Conservation (phyloP, 2,113 vertebrate genomes). For the Mastomys natalensis region DNA sequence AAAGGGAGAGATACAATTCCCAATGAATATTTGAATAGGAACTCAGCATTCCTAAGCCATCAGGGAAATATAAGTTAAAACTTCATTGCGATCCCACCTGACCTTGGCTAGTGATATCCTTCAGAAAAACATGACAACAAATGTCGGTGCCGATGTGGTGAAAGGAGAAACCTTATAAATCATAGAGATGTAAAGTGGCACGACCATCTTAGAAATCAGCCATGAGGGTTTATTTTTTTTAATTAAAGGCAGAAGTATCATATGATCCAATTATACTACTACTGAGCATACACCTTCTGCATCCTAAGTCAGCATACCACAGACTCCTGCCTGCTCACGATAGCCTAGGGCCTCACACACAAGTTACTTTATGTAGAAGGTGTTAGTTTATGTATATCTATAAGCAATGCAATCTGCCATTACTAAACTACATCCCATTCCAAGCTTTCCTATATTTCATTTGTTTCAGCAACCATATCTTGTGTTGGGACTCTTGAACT, state of each 20-base stretch:
- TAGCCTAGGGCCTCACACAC: not conserved
- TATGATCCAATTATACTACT: too few relatives aligned
- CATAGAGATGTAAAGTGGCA: not conserved
- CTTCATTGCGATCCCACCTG: not conserved
- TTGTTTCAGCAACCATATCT: not conserved
- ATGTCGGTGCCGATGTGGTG: too few relatives aligned
- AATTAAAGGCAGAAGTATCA: not conserved
- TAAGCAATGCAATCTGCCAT: not conserved
- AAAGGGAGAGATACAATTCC: not conserved
- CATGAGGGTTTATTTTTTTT: not conserved
- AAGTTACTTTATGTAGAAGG: not conserved
- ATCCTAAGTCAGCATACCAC: not conserved
- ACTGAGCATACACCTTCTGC: not conserved
- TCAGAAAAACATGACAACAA: not conserved
- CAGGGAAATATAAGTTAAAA: not conserved
- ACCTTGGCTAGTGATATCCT: not conserved
- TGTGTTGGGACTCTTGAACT: slow-evolving; percentile 78
- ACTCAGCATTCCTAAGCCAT: too few relatives aligned
- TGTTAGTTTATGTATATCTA: not conserved
- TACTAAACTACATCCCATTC: not conserved
- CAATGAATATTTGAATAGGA: not conserved
- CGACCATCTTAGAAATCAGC: not conserved
- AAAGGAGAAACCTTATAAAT: not conserved
- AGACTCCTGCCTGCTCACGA: not conserved
- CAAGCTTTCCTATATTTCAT: not conserved